Percentiles rank a stretch among this genome's conserved stretches.
phyloP scores from a whole-genome alignment of 2,113 vertebrate genomes.

The human (Homo sapiens) region GRCh38 chr18:48784501-48785000 shows the following conservation, averaged over 20 bases:
- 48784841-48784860: fast-evolving
- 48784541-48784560: neutral
- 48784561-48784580: neutral
- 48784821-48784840: neutral
- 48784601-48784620: too few relatives aligned
- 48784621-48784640: neutral
- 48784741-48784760: neutral
- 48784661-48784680: neutral
- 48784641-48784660: neutral
- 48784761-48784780: neutral
- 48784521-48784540: neutral
- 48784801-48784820: neutral
- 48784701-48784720: neutral
- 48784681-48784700: neutral
- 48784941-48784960: neutral
- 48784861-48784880: neutral
- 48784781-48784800: fast-evolving
- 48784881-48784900: fast-evolving
- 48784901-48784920: neutral
- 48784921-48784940: neutral
- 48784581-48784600: neutral
- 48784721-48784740: neutral
- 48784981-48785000: neutral
- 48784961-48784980: neutral
- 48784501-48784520: neutral